phyloP scores from a whole-genome alignment of 2,797 vertebrate genomes.

The Centroberyx gerrardi region DNA sequence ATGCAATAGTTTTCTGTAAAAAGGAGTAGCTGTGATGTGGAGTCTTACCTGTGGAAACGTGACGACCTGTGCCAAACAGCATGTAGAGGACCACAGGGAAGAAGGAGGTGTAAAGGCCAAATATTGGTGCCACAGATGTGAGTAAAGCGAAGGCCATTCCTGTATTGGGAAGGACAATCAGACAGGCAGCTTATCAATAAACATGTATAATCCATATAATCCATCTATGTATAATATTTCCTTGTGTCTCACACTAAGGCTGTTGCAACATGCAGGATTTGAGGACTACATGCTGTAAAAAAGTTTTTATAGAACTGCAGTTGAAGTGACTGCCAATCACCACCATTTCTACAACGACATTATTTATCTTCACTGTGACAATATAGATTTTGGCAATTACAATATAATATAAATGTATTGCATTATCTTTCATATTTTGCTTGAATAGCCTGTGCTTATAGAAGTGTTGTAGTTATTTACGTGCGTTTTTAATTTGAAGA shows the following conservation, averaged over 20 bases:
- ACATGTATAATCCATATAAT: not conserved
- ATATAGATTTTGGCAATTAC: too few species aligned
- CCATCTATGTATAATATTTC: not conserved
- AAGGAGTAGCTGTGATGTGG: not conserved
- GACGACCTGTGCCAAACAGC: slow-evolving; percentile 93
- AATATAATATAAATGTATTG: too few species aligned
- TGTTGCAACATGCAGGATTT: not conserved
- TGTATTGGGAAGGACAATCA: slow-evolving; percentile 59
- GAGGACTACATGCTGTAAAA: too few species aligned
- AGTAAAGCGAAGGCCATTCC: slow-evolving; percentile 96
- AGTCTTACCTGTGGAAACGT: slow-evolving; percentile 92
- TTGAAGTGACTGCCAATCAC: not conserved
- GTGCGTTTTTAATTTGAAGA: too few species aligned
- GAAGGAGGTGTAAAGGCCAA: slow-evolving; percentile 95
- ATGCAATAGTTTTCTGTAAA: not conserved
- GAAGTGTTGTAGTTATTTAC: too few species aligned
- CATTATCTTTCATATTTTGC: too few species aligned
- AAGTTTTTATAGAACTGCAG: too few species aligned
- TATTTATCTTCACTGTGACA: too few species aligned
- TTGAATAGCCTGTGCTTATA: too few species aligned
- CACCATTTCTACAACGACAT: too few species aligned
- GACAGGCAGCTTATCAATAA: not conserved
- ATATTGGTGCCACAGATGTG: slow-evolving; percentile 93
- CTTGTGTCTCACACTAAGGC: not conserved
- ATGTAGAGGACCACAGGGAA: slow-evolving; percentile 93